A percentile compares a stretch with the other conserved stretches of the same genome.
Evolutionary conservation across 2,888 invertebrate species (phyloP).

Genomic region (Aelia acuminata): DNA sequence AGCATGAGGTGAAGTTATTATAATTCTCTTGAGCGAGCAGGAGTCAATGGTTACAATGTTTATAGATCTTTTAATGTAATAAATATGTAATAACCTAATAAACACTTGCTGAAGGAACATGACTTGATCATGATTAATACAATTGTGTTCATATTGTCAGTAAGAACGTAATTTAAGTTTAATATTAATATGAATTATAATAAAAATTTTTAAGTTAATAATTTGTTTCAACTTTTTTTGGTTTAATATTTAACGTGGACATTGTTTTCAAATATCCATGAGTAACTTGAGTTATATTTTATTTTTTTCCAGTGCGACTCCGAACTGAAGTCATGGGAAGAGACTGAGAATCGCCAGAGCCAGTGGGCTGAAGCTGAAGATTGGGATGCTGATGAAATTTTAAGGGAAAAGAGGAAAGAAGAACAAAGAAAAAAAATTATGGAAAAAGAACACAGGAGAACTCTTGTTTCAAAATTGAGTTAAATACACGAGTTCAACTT

Average conservation of each 20-base stretch:
- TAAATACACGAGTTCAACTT: conserved; percentile 30
- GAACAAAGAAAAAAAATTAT: conserved; percentile 66
- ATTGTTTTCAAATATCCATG: neutral
- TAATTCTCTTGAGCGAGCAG: no score
- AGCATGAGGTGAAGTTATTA: no score
- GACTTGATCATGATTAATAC: no score
- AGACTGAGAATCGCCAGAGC: conserved; percentile 70
- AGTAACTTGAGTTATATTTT: neutral
- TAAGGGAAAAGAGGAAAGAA: conserved; percentile 64
- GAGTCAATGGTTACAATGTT: no score
- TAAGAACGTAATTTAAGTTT: no score
- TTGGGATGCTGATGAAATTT: conserved; percentile 65
- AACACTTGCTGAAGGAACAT: no score
- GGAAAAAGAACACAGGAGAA: conserved; percentile 58
- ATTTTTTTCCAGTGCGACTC: conserved; percentile 57
- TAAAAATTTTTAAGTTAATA: no score
- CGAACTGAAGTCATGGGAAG: conserved; percentile 74
- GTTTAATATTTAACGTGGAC: neutral
- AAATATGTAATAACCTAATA: no score
- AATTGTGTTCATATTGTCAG: no score
- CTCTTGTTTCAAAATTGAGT: conserved; percentile 56
- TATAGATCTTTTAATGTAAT: no score
- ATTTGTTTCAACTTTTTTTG: no score
- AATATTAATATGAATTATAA: no score
- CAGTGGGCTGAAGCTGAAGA: conserved; percentile 71